A percentile compares a stretch with the other conserved stretches of the same genome.
phyloP scores from a whole-genome alignment of 30 jellyfish, hydroid and myxozoan species.

The Catostylus mosaicus region DNA sequence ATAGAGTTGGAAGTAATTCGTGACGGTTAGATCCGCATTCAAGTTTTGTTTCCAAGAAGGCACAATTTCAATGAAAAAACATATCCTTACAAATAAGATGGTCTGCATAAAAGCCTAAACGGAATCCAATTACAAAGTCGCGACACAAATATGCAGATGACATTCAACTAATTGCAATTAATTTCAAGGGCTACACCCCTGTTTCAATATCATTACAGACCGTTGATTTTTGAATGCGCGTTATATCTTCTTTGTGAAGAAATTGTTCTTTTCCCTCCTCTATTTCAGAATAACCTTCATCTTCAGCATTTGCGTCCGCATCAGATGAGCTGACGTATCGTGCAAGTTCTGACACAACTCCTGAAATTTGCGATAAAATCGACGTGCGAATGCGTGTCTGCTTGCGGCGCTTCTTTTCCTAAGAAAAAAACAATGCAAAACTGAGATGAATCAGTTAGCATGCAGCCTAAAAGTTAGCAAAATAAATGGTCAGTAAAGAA shows the following conservation, averaged over 20 bases:
- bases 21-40: no score
- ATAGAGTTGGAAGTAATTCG: no score
- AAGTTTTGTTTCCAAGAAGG: no score
- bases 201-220: background rate
- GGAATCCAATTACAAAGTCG: no score
- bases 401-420: constrained; percentile 60
- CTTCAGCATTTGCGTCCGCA: background rate
- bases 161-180: no score
- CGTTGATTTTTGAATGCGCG: background rate
- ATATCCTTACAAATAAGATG: no score
- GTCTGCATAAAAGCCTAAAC: no score
- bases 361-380: constrained; percentile 36
- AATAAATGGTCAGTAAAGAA: no score
- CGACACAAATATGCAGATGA: no score
- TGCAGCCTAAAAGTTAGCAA: background rate
- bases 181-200: no score
- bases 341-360: constrained; percentile 29
- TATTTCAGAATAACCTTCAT: constrained; percentile 12
- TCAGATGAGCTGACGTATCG: constrained; percentile 37
- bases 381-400: constrained; percentile 56
- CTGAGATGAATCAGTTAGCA: background rate
- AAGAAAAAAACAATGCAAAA: background rate
- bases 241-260: background rate
- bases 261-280: constrained; percentile 6
- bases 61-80: no score